Base-by-base conservation (phyloP, 2,113 vertebrate species). In the Orthochromis malagaraziensis region DNA sequence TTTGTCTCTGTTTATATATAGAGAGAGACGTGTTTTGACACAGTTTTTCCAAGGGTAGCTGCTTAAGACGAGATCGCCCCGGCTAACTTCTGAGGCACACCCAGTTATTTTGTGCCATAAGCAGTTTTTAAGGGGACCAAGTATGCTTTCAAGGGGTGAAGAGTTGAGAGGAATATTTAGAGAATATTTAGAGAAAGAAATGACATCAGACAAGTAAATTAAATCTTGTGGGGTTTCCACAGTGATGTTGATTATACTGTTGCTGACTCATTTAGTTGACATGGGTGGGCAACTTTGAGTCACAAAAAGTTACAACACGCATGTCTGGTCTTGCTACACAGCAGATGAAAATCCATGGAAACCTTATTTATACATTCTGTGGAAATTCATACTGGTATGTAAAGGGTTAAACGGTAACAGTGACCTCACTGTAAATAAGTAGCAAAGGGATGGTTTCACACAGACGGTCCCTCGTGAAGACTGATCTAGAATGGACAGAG, bases 1-100 rank as follows among this genome's bases (percentile, higher is more conserved):
- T 65, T n/a, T 38, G 10, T n/a, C 60, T 38, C 33, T 38, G 4
- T 65, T 38, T 13, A n/a, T 12, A 11, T 0, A 11, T 0, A 65
- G 1, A n/a, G 17, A 38, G 19, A 65, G 6, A 65, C 2, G 10
- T 65, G 60, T 35, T 65, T 38, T 38, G 60, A 38, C 10, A n/a
- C 19, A 65, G 19, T 65, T 35, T 65, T 38, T 38, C 31, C 19
- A n/a, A n/a, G 60, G 60, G 60, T 65, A 65, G 17, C 60, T 65
- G 6, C 60, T 38, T 65, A 65, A 38, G 60, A 38, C 21, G 19
- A 65, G 33, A 38, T 21, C 1, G 4, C 33, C 19, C 19, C 3
- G 0, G 11, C 33, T 68, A 68, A 21, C 60, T 13, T 68, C 33
- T 21, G 19, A 68, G 10, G 33, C 3, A 12, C 6, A 5, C 19